Evolutionary conservation across 2,888 invertebrate species (phyloP), one percentile per base, ranked within the genome.

Genomic region (Nysson spinosus): DNA sequence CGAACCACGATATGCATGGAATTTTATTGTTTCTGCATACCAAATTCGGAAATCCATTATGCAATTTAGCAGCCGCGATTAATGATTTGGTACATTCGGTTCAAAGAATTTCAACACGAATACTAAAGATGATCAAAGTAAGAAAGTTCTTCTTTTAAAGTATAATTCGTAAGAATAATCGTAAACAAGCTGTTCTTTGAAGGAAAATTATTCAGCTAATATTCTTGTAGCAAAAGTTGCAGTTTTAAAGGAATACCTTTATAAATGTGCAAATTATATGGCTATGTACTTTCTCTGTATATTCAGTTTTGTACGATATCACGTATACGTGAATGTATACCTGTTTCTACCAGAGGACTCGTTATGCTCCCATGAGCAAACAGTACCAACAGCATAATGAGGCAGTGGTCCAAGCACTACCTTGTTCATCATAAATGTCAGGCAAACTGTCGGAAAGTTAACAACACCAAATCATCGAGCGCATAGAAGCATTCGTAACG

Each of bases 391-490:
- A 55, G 47, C 26, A 46, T 57, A 66, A 69, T 50, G 64, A 47
- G 60, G 44, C 17, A 35, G 49, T 51, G 32, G 54, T 32, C 54
- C 54, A 40, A 37, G 35, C 50, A 55, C 40, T 32, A 63, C 50
- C 50, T 66, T 56, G 64, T 37, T 34, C 58, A 43, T 64, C 70
- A 70, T 74, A 74, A 73, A 73, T 57, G 73, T 70, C 68, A 64
- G 42, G 61, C 58, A 54, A 70, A 74, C 68, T 62, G 61, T 64
- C 70, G 51, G 56, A 58, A 73, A 74, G 73, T 74, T 74, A 68
- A 71, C 70, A 56, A 49, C 62, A 61, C 56, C 62, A 58, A 73
- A 74, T 74, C 73, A 68, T 39, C 42, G 56, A 2, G 28, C 35
- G 39, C 52, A 39, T 26, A 17, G 16, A 34, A 24, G 60, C 46